Conservation (phyloP, 2,797 vertebrate species). For the Steatocranus sp. region DNA sequence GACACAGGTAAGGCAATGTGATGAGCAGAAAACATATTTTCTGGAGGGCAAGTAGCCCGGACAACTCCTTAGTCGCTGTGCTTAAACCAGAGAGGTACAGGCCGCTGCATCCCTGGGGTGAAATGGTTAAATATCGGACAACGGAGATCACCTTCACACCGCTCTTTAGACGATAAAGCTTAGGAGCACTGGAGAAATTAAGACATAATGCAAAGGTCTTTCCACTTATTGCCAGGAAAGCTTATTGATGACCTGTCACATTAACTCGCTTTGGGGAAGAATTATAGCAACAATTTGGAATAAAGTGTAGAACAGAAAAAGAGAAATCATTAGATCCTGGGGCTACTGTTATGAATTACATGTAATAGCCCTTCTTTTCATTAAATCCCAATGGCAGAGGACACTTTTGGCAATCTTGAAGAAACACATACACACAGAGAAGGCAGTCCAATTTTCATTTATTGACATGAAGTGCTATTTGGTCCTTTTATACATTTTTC, state of each 20-base stretch:
- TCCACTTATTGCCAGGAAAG: constrained; percentile 62
- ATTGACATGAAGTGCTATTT: constrained; percentile 40
- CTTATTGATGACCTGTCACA: constrained; percentile 78
- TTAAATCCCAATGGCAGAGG: constrained; percentile 63
- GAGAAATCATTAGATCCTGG: constrained; percentile 71
- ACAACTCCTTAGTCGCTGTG: constrained; percentile 9
- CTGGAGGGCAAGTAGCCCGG: constrained; percentile 40
- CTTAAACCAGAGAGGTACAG: background rate
- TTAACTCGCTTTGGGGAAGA: constrained; percentile 70
- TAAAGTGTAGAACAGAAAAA: constrained; percentile 66
- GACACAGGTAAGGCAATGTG: constrained; percentile 25
- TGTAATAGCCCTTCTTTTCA: constrained; percentile 65
- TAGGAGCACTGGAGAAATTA: constrained; percentile 65
- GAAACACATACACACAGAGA: background rate
- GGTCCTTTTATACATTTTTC: constrained; percentile 14
- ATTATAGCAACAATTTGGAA: constrained; percentile 75
- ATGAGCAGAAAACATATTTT: constrained; percentile 55
- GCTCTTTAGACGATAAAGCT: constrained; percentile 29
- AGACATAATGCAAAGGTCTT: constrained; percentile 77
- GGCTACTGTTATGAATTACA: constrained; percentile 69
- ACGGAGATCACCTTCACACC: constrained; percentile 16
- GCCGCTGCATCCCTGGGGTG: background rate
- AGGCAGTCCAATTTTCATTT: constrained; percentile 40
- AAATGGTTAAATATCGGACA: constrained; percentile 65
- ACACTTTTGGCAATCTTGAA: constrained; percentile 59